Evolutionary conservation across 2,113 vertebrate genomes (phyloP), one percentile per base, ranked within the genome.

Genomic region (Girardinichthys multiradiatus): DNA sequence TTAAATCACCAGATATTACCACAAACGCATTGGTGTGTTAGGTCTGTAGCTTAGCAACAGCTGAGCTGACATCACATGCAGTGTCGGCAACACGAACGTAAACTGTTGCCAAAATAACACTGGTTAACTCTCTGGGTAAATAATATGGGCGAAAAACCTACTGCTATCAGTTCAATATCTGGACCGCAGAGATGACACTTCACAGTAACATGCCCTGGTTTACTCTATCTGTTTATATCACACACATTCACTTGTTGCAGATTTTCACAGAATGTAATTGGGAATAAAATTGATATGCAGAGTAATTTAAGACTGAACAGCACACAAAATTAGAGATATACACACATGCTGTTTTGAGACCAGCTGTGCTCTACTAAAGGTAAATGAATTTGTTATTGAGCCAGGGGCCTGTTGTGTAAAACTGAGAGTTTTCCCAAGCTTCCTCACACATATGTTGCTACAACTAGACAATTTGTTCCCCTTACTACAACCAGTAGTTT

Each of bases 271-370:
- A 15, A 31, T 79, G n/a, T 9, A 1, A 28, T 58, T 58, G 17
- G 7, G 35, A 65, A 65, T 68, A 37, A 68, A 70, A 67, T 10
- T 19, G 9, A 57, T 57, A 37, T 45, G 42, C 54, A 27, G 28
- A 0, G 0, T 29, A 19, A 12, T 28, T 35, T 14, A 51, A 15
- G 35, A 29, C 11, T 48, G 24, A 27, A 21, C 21, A 19, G 54
- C 12, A 48, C 51, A 15, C 8, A 70, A 60, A 10, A 21, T n/a
- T 24, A 54, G 21, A 6, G 21, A 61, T 17, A 60, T 15, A 54
- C 64, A 74, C 35, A 74, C 35, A 57, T n/a, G 21, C 27, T 37
- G 58, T 39, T 66, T 35, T 57, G 72, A 77, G 60, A 80, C 72
- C 83, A 79, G 74, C 63, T n/a, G 59, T 64, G 51, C 64, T 42